Conservation (phyloP, 2,797 vertebrate genomes). For the Synanceia verrucosa region DNA sequence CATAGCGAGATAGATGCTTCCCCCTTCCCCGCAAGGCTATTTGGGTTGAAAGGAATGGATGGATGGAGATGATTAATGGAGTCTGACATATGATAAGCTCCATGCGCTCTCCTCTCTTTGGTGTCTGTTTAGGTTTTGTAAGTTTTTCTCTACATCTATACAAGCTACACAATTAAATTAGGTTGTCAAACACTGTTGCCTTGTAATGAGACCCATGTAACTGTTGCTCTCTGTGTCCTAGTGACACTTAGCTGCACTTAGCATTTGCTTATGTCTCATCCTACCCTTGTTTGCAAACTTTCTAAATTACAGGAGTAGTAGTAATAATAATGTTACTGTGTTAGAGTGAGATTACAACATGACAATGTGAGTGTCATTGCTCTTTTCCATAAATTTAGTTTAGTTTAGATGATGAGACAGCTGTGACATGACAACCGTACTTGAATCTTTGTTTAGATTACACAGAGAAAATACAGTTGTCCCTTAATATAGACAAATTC, state of each 20-base stretch:
- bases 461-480: not conserved
- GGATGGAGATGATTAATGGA: conserved; percentile 12
- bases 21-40: not conserved
- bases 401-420: conserved; percentile 3
- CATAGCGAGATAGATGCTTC: not conserved
- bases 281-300: not conserved
- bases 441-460: not conserved
- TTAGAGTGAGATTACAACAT: not conserved
- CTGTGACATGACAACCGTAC: not conserved
- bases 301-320: too few species aligned
- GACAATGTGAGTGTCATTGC: not conserved
- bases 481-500: conserved; percentile 3
- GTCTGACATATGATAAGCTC: conserved; percentile 3
- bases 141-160: conserved; percentile 17
- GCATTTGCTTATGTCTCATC: conserved; percentile 26
- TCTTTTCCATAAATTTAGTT: conserved; percentile 8
- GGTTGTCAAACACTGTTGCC: conserved; percentile 39
- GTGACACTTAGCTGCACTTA: conserved; percentile 31
- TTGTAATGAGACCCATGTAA: conserved; percentile 45
- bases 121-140: conserved; percentile 28
- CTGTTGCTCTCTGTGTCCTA: conserved; percentile 29
- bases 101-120: not conserved
- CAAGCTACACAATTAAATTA: conserved; percentile 28
- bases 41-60: not conserved
- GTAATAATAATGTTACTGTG: too few species aligned